Evolutionary conservation across 2,797 vertebrate genomes (phyloP).

Genomic region (Anguilla anguilla): DNA sequence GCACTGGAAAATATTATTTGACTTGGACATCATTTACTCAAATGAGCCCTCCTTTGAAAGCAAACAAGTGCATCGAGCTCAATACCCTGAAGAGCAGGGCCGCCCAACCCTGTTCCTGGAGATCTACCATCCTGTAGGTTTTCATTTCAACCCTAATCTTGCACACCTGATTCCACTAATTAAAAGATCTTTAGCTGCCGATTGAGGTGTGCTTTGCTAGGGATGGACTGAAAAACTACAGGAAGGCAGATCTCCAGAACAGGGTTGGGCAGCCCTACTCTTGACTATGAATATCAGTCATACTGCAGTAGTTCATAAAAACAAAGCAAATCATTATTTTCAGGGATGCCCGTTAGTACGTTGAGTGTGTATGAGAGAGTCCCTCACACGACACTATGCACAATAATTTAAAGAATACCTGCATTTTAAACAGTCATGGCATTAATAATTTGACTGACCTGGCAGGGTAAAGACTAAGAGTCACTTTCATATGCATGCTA

Average conservation of each 20-base stretch:
- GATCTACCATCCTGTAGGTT: too few species aligned
- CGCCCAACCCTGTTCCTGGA: too few species aligned
- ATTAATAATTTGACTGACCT: neutral
- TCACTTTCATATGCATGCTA: neutral
- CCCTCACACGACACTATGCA: neutral
- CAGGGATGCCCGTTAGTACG: neutral
- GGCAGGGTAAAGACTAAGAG: neutral
- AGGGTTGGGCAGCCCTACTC: too few species aligned
- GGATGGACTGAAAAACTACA: too few species aligned
- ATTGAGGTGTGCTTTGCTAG: too few species aligned
- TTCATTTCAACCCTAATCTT: too few species aligned
- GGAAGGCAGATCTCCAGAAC: too few species aligned
- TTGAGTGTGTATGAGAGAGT: neutral
- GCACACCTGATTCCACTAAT: too few species aligned
- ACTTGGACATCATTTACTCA: neutral
- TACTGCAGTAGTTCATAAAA: neutral
- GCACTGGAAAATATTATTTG: neutral
- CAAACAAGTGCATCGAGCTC: neutral
- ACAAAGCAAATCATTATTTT: neutral
- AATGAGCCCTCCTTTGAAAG: slow-evolving; percentile 10
- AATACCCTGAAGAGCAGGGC: neutral
- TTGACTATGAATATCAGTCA: too few species aligned
- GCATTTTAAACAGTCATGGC: neutral
- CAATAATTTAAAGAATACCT: neutral
- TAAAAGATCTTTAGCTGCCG: too few species aligned